Conservation (phyloP, 1,140 invertebrate genomes). For the Caenorhabditis inopinata region DNA sequence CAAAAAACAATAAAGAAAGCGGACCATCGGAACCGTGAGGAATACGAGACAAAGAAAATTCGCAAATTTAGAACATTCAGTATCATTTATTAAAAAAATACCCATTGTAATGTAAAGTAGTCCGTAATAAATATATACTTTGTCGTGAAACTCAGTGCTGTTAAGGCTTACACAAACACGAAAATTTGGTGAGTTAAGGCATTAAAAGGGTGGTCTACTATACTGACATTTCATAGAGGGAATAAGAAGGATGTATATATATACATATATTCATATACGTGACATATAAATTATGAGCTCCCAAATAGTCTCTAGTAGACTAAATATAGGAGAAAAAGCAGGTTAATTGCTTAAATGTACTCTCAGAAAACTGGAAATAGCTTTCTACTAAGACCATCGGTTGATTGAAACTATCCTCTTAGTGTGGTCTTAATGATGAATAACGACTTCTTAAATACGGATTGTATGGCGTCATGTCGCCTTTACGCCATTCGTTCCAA, state of each 20-base stretch:
- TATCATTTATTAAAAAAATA: too few species aligned
- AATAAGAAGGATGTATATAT: neutral
- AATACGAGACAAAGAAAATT: neutral
- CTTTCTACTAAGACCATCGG: too few species aligned
- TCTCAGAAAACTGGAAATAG: too few species aligned
- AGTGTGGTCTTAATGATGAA: constrained; percentile 47
- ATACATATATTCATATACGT: neutral
- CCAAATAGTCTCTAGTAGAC: too few species aligned
- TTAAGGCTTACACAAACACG: neutral
- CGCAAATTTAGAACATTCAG: too few species aligned
- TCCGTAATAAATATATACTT: neutral
- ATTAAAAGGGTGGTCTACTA: neutral
- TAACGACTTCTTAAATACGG: constrained; percentile 43
- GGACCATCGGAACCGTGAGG: neutral
- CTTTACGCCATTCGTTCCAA: constrained; percentile 73
- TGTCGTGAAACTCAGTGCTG: neutral
- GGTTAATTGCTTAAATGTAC: too few species aligned
- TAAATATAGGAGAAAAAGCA: too few species aligned
- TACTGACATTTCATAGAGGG: neutral
- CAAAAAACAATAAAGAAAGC: neutral
- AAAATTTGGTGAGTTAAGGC: neutral
- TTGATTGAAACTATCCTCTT: too few species aligned
- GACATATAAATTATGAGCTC: constrained; percentile 18
- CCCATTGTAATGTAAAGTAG: neutral
- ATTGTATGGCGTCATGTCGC: constrained; percentile 49